Percentiles rank a stretch among this genome's conserved stretches.
Conservation (phyloP, 2,888 invertebrate species). For the Camptogramma bilineatum region DNA sequence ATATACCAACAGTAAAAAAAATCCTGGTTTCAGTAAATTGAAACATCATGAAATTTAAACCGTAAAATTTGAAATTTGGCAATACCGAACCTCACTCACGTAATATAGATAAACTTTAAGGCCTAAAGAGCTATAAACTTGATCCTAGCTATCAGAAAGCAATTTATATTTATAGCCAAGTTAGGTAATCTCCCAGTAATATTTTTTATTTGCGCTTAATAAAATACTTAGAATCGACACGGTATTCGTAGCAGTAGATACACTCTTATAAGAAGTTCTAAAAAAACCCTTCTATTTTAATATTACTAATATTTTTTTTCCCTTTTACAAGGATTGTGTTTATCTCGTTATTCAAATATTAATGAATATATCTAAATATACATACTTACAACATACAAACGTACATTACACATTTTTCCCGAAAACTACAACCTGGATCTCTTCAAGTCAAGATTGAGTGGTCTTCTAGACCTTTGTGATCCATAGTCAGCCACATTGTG, state of each 20-base stretch:
- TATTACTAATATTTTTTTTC: no score
- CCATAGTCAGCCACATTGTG: no score
- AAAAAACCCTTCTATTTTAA: no score
- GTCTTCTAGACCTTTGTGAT: no score
- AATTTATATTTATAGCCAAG: conserved; percentile 64
- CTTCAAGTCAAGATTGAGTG: no score
- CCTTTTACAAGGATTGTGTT: no score
- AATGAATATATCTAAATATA: no score
- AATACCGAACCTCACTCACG: conserved; percentile 36
- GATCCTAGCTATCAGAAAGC: conserved; percentile 50
- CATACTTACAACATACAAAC: no score
- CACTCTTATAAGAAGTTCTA: no score
- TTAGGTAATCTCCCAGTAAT: conserved; percentile 53
- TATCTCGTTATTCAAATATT: no score
- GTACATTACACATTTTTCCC: no score
- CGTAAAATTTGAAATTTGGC: conserved; percentile 21
- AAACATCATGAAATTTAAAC: conserved; percentile 15
- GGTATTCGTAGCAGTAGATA: conserved; percentile 29
- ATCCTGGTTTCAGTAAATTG: conserved; percentile 7
- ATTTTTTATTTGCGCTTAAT: conserved; percentile 72
- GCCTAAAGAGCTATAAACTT: conserved; percentile 45
- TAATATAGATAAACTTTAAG: conserved; percentile 43
- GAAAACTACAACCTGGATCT: no score
- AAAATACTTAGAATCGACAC: conserved; percentile 62
- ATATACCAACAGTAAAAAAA: not conserved